Evolutionary conservation across 2,113 vertebrate genomes (phyloP).

Genomic region (Silurus asotus): DNA sequence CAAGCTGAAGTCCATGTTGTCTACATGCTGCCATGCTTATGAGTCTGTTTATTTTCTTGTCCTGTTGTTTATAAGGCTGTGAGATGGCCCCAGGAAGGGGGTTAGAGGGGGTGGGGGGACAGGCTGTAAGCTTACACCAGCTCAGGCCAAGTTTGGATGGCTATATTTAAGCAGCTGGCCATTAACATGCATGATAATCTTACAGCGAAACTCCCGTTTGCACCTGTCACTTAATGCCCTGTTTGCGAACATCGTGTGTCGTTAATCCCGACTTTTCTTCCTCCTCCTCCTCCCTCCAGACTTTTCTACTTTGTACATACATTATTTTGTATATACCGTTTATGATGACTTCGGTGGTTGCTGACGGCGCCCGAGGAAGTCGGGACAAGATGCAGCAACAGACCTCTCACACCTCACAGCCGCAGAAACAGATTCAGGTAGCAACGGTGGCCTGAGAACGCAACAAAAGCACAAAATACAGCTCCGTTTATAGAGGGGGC

Average conservation of each 20-base stretch:
- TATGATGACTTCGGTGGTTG: conserved; percentile 98
- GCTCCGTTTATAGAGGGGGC: not conserved
- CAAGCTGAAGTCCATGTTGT: not conserved
- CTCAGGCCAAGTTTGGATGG: conserved; percentile 59
- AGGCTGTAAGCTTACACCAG: conserved; percentile 73
- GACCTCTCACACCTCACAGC: conserved; percentile 79
- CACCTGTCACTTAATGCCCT: conserved; percentile 33
- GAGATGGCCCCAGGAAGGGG: not conserved
- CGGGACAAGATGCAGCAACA: conserved; percentile 86
- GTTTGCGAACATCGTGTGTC: conserved; percentile 12
- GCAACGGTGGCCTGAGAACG: too few species aligned
- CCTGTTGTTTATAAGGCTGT: not conserved
- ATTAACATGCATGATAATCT: conserved; percentile 70
- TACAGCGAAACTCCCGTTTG: conserved; percentile 53
- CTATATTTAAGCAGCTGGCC: conserved; percentile 74
- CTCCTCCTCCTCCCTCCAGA: conserved; percentile 67
- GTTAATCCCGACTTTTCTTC: not conserved
- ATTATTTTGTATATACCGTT: conserved; percentile 99
- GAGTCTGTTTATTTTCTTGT: not conserved
- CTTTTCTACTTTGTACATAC: conserved; percentile 99
- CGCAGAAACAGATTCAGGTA: conserved; percentile 97
- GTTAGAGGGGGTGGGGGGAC: not conserved
- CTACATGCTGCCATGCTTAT: not conserved
- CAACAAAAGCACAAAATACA: not conserved
- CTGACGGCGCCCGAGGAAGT: conserved; percentile 85